Conservation (phyloP, 2,797 vertebrate genomes). For the Heliangelus exortis region DNA sequence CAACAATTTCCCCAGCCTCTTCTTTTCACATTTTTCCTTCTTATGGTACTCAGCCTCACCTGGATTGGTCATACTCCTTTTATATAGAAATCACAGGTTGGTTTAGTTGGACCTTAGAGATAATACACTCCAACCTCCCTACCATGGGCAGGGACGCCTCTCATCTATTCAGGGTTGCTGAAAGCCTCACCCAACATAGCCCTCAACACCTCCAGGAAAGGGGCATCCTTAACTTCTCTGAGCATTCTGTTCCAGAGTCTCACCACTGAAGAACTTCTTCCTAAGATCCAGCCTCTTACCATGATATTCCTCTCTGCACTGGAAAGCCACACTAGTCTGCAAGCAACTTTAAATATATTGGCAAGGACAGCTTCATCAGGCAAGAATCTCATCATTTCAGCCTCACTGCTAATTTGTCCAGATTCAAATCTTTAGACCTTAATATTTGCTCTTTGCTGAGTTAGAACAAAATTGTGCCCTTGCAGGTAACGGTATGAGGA, state of each 20-base stretch:
- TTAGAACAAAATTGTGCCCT: not conserved
- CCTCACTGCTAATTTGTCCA: not conserved
- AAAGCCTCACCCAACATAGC: no score
- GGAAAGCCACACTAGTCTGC: not conserved
- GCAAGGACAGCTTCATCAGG: not conserved
- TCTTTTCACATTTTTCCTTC: not conserved
- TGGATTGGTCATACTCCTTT: not conserved
- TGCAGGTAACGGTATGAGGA: not conserved
- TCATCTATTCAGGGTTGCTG: no score
- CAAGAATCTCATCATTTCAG: not conserved
- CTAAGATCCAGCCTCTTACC: not conserved
- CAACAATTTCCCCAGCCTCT: not conserved
- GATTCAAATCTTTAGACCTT: not conserved
- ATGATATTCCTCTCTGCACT: not conserved
- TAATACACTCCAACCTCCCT: no score
- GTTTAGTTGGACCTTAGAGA: no score
- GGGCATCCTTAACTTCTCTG: no score
- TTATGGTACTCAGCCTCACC: not conserved
- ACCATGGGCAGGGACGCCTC: no score
- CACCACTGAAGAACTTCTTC: no score
- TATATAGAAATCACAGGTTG: no score
- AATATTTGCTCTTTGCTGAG: not conserved
- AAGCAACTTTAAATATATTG: not conserved
- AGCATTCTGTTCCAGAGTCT: no score
- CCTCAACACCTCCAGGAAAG: no score